Evolutionary conservation across 1,140 invertebrate species (phyloP).

Genomic region (Campoletis sonorensis): DNA sequence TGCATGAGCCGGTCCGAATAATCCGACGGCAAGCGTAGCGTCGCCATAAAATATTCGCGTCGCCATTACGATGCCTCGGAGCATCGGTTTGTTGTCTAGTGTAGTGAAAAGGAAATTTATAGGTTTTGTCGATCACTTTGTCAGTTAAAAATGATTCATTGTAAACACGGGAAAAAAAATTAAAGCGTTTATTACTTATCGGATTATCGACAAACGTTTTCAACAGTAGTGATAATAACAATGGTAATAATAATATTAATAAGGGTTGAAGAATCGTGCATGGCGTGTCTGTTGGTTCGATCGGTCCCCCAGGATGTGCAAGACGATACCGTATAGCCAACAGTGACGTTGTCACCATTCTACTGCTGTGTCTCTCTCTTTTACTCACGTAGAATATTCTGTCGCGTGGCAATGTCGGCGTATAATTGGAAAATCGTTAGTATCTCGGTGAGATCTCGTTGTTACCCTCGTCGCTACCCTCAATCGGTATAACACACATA

Average conservation of each 20-base stretch:
- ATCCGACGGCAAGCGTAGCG: conserved; percentile 38
- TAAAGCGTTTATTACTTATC: not conserved
- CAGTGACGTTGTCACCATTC: conserved; percentile 32
- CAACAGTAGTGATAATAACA: not conserved
- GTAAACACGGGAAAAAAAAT: not conserved
- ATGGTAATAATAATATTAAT: not conserved
- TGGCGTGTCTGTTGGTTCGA: conserved; percentile 21
- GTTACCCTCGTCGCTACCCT: conserved; percentile 45
- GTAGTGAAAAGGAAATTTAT: no score
- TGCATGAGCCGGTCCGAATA: not conserved
- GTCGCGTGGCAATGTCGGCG: conserved; percentile 58
- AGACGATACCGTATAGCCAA: not conserved
- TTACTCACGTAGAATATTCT: conserved; percentile 10
- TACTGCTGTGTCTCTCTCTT: conserved; percentile 7
- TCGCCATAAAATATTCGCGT: not conserved
- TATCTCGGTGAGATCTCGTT: conserved; percentile 65
- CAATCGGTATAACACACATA: conserved; percentile 27
- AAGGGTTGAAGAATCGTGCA: not conserved
- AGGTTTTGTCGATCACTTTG: not conserved
- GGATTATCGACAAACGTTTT: not conserved
- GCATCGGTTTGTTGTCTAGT: no score
- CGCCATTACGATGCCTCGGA: not conserved
- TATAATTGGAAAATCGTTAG: conserved; percentile 76
- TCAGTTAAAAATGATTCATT: not conserved
- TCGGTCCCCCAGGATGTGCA: conserved; percentile 23